phyloP scores from a whole-genome alignment of 2,888 invertebrate genomes.

The Pomacea canaliculata region DNA sequence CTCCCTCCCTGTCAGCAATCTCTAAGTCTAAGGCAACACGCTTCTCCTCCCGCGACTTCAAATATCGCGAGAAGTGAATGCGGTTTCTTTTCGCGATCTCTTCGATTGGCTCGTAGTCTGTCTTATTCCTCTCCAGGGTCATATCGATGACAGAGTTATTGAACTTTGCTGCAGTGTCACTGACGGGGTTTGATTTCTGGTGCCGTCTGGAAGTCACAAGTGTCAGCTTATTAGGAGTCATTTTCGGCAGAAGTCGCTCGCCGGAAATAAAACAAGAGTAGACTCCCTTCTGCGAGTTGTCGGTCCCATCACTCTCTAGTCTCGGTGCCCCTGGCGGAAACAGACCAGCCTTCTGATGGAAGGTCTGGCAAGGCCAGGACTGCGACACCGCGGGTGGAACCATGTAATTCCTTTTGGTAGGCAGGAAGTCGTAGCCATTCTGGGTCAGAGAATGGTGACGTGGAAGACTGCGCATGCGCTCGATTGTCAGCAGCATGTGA shows the following conservation, averaged over 20 bases:
- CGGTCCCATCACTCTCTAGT: background rate
- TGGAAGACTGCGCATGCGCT: conserved; percentile 18
- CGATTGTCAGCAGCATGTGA: conserved; percentile 21
- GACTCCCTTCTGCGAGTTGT: background rate
- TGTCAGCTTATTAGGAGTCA: background rate
- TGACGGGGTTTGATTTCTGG: background rate
- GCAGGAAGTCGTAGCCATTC: background rate
- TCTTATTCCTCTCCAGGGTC: conserved; percentile 41
- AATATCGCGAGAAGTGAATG: conserved; percentile 40
- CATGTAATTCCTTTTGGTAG: conserved; percentile 1
- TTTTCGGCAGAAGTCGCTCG: conserved; percentile 14
- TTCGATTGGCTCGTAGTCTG: conserved; percentile 55
- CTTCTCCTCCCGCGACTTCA: conserved; percentile 24
- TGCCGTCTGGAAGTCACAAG: background rate
- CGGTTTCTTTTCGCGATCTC: conserved; percentile 50
- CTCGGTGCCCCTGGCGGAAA: background rate
- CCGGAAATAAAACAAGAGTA: conserved; percentile 12
- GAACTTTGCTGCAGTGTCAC: background rate
- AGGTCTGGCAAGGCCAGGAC: conserved; percentile 12
- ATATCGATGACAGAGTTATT: conserved; percentile 3
- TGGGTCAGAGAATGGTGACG: background rate
- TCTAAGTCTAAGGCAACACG: too few species aligned
- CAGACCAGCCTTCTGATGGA: conserved; percentile 3
- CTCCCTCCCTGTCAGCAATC: too few species aligned
- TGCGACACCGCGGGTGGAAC: background rate